A percentile compares a stretch with the other conserved stretches of the same genome.
Evolutionary conservation across 2,888 invertebrate genomes (phyloP).

Genomic region (Morinoia aosen): DNA sequence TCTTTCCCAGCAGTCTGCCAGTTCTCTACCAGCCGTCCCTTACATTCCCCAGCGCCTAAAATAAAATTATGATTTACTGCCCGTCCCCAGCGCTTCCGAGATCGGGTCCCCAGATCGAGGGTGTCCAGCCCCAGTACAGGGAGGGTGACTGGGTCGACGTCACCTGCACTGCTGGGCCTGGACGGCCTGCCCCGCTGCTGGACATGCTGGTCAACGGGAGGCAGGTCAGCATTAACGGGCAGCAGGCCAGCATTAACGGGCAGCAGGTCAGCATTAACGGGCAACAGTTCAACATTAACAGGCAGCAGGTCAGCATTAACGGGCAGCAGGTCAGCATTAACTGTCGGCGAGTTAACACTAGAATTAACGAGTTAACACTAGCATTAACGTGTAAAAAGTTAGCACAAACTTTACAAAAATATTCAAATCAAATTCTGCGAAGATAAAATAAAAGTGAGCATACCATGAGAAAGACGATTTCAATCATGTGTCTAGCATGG

Average conservation of each 20-base stretch:
- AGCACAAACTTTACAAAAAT: no score
- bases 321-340: no score
- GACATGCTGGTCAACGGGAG: not conserved
- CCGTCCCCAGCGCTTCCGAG: not conserved
- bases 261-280: not conserved
- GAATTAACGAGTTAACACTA: no score
- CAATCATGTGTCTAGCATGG: no score
- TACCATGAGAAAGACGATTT: no score
- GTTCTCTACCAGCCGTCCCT: no score
- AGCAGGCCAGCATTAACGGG: not conserved
- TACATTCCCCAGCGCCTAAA: not conserved
- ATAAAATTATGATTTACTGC: not conserved
- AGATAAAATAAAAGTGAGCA: no score
- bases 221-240: not conserved
- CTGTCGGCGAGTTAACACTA: no score
- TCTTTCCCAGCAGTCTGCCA: no score
- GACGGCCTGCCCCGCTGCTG: not conserved
- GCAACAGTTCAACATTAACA: not conserved
- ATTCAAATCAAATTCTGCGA: no score
- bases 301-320: not conserved
- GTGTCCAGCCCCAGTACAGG: not conserved
- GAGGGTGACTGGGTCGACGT: conserved; percentile 38
- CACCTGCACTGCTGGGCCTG: not conserved
- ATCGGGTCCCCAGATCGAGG: not conserved
- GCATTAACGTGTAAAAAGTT: no score